Conservation (phyloP, 2,797 vertebrate species). For the Epinephelus malabaricus region DNA sequence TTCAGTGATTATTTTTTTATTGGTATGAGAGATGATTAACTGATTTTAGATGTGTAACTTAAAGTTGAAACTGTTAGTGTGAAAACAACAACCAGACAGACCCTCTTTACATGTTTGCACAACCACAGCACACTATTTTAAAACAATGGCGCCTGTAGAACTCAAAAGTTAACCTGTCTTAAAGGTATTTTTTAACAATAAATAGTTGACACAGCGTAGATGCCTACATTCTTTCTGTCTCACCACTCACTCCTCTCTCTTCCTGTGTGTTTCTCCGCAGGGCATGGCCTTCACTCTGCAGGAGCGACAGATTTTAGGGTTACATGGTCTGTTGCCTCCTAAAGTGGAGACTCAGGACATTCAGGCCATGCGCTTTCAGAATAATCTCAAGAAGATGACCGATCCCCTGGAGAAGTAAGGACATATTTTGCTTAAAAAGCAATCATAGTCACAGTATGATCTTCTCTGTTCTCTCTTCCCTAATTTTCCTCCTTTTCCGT, state of each 20-base stretch:
- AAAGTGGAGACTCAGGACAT: constrained; percentile 97
- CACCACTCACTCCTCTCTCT: neutral
- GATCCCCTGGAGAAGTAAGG: constrained; percentile 95
- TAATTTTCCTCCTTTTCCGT: constrained; percentile 4
- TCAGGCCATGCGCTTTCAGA: constrained; percentile 96
- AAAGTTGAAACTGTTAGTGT: neutral
- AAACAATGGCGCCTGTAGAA: neutral
- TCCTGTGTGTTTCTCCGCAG: constrained; percentile 75
- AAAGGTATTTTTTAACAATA: neutral
- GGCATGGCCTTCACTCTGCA: constrained; percentile 95
- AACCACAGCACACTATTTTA: neutral
- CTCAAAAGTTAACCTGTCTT: neutral
- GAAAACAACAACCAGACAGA: neutral
- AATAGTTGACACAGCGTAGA: neutral
- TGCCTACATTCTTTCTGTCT: neutral
- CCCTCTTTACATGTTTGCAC: neutral
- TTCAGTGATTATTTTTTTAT: neutral
- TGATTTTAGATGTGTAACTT: neutral
- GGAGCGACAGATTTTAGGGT: constrained; percentile 94
- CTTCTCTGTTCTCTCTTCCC: neutral
- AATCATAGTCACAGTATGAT: neutral
- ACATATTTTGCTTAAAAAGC: neutral
- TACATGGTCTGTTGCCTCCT: constrained; percentile 95
- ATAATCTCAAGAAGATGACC: constrained; percentile 92
- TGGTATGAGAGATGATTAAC: neutral